These are phyloP conservation scores for Drosophila diplacantha DNA, from an alignment of 2,888 invertebrate species.

Conservation along the genomic window DNA sequence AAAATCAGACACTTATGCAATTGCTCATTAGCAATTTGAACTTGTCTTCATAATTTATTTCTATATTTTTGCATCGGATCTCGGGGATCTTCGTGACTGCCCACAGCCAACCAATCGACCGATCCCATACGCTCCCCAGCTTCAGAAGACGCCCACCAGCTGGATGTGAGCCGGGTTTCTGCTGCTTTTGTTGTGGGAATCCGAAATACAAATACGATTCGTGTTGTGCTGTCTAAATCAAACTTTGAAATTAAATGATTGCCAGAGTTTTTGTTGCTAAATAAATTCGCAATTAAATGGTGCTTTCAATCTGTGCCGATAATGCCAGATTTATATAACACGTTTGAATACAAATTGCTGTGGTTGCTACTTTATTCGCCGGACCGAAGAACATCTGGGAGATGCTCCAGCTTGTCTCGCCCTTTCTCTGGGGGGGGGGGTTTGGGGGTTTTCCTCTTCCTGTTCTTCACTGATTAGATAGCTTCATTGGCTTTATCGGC, in stretches of 20 bases:
- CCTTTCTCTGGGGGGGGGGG: neutral
- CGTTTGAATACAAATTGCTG: conserved; percentile 18
- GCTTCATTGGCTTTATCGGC: conserved; percentile 7
- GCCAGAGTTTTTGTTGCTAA: conserved; percentile 10
- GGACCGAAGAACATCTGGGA: neutral
- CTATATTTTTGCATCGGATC: conserved; percentile 14
- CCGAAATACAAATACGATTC: conserved; percentile 12
- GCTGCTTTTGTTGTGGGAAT: conserved; percentile 26
- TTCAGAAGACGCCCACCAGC: conserved; percentile 34
- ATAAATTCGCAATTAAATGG: conserved; percentile 32
- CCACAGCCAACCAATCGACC: conserved; percentile 18
- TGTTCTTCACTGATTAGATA: conserved; percentile 25
- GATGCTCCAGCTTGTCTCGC: neutral
- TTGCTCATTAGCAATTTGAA: conserved; percentile 30
- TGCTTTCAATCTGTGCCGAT: conserved; percentile 35
- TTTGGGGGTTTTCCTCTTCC: conserved; percentile 4
- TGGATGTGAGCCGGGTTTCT: neutral
- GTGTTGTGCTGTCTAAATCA: conserved; percentile 26
- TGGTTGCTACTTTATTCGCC: conserved; percentile 8
- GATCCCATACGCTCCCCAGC: neutral
- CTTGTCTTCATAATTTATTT: conserved; percentile 34
- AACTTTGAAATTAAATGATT: conserved; percentile 24
- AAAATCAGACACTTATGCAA: conserved; percentile 35
- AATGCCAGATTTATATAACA: conserved; percentile 28
- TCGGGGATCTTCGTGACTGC: conserved; percentile 38